Conservation (phyloP, 1,140 invertebrate genomes). For the Procambarus clarkii region DNA sequence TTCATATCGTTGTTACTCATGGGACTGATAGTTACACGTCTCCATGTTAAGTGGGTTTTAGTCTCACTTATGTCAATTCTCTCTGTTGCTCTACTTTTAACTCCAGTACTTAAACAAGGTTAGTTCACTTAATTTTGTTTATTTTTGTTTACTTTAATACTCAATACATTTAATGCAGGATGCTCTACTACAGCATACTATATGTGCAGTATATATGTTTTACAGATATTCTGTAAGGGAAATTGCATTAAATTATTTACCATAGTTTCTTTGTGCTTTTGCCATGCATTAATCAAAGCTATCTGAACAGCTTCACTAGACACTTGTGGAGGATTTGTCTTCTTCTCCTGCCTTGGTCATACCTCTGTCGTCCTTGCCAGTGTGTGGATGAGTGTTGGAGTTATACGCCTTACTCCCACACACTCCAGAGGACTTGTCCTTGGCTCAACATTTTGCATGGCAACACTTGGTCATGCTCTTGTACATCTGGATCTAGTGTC, state of each 20-base stretch:
- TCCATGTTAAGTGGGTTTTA: slow-evolving; percentile 33
- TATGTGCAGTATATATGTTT: too few species aligned
- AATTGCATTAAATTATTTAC: too few species aligned
- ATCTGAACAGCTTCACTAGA: neutral
- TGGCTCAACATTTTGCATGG: slow-evolving; percentile 36
- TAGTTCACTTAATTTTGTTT: neutral
- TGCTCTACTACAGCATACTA: too few species aligned
- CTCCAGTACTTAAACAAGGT: slow-evolving; percentile 38
- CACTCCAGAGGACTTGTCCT: slow-evolving; percentile 54
- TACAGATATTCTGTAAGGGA: too few species aligned
- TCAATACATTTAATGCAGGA: too few species aligned
- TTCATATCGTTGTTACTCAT: slow-evolving; percentile 47
- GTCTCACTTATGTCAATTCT: slow-evolving; percentile 43
- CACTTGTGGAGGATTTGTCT: slow-evolving; percentile 50
- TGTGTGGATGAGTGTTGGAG: slow-evolving; percentile 45
- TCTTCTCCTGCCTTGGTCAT: slow-evolving; percentile 54
- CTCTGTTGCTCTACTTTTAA: slow-evolving; percentile 40
- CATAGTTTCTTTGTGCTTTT: too few species aligned
- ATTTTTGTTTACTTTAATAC: too few species aligned
- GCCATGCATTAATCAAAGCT: neutral
- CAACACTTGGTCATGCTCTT: slow-evolving; percentile 51
- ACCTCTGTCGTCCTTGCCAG: slow-evolving; percentile 28
- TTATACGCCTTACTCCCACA: slow-evolving; percentile 51
- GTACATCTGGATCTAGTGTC: slow-evolving; percentile 22
- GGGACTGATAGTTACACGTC: slow-evolving; percentile 40